These are phyloP conservation scores for Ammospiza caudacuta DNA, from an alignment of 2,113 vertebrate genomes.

Conservation along the genomic window DNA sequence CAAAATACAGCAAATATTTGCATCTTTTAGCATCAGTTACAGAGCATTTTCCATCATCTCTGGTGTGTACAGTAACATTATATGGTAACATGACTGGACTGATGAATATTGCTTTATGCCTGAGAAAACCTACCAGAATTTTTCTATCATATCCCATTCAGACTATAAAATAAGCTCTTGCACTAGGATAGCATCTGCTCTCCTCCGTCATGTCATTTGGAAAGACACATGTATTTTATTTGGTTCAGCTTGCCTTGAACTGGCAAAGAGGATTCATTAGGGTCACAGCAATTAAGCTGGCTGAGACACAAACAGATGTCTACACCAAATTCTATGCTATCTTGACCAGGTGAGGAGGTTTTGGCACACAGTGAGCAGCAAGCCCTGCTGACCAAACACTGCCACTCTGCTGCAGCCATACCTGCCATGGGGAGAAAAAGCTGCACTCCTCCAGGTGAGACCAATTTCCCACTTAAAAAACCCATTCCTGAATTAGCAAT, in stretches of 20 bases:
- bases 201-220: background rate
- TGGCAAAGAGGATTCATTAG: background rate
- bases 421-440: background rate
- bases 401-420: background rate
- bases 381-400: background rate
- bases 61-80: background rate
- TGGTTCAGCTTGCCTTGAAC: background rate
- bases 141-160: background rate
- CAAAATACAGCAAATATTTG: conserved; percentile 49
- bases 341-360: background rate
- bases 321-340: background rate
- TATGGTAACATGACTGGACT: background rate
- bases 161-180: background rate
- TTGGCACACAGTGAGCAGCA: background rate
- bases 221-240: background rate
- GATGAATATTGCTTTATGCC: background rate
- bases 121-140: background rate
- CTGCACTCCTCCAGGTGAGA: background rate
- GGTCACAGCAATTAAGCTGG: background rate
- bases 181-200: background rate
- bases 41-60: background rate
- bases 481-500: background rate
- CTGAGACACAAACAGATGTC: background rate
- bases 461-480: background rate
- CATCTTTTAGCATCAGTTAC: conserved; percentile 49